Percentiles rank a stretch among this genome's conserved stretches.
phyloP scores from a whole-genome alignment of 2,888 invertebrate species.

The Lasioglossum lativentre region DNA sequence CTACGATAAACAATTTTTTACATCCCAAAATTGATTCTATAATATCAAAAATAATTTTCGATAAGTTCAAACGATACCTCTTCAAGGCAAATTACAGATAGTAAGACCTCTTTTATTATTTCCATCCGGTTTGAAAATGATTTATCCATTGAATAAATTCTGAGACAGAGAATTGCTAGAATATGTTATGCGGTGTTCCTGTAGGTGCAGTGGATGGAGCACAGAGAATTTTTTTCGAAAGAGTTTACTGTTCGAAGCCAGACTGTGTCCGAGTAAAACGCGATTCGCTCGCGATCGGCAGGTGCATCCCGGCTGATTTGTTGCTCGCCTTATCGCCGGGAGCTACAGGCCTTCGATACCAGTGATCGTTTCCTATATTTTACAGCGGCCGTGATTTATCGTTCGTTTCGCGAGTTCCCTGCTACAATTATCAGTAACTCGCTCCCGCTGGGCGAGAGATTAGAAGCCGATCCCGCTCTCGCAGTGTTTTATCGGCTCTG shows the following conservation, averaged over 20 bases:
- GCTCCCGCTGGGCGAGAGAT: constrained; percentile 68
- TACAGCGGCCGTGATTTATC: constrained; percentile 76
- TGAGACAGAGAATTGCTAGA: neutral
- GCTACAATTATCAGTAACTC: constrained; percentile 73
- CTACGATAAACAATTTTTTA: too few relatives aligned
- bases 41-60: too few relatives aligned
- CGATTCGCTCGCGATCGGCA: constrained; percentile 70
- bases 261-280: constrained; percentile 16
- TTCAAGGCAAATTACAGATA: too few relatives aligned
- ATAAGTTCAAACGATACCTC: too few relatives aligned
- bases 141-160: too few relatives aligned
- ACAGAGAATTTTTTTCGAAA: constrained; percentile 18
- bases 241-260: constrained; percentile 11
- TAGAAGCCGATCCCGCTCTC: constrained; percentile 63
- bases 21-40: too few relatives aligned
- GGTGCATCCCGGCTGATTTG: constrained; percentile 77
- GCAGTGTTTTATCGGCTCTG: constrained; percentile 64
- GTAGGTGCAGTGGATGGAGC: neutral
- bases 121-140: too few relatives aligned
- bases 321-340: constrained; percentile 72
- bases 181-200: neutral
- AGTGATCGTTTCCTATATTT: constrained; percentile 78
- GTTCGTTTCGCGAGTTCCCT: constrained; percentile 71
- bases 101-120: too few relatives aligned
- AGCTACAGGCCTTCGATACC: constrained; percentile 72